Evolutionary conservation across 2,888 invertebrate genomes (phyloP).

Genomic region (Lasioglossum morio): DNA sequence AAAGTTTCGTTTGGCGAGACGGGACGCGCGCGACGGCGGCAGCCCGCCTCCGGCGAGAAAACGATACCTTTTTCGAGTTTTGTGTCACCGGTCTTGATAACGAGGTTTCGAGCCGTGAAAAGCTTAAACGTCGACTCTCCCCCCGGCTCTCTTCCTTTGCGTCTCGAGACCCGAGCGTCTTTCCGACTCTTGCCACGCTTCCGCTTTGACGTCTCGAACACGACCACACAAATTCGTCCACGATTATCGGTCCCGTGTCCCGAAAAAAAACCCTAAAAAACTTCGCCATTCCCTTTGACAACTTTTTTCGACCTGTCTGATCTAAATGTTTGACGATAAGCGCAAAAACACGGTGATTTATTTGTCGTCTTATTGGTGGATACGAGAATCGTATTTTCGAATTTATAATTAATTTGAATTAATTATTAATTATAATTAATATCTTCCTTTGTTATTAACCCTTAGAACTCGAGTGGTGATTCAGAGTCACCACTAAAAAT

Average conservation of each 20-base stretch:
- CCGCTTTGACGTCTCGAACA: not conserved
- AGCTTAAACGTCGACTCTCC: constrained; percentile 47
- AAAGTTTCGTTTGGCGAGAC: constrained; percentile 53
- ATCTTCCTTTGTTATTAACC: too few relatives aligned
- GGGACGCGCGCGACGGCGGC: constrained; percentile 24
- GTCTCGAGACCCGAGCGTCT: constrained; percentile 1
- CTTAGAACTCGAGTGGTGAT: too few relatives aligned
- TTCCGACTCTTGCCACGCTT: constrained; percentile 4
- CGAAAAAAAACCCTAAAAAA: not conserved
- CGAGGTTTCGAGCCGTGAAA: constrained; percentile 52
- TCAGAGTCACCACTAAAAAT: too few relatives aligned
- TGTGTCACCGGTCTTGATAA: constrained; percentile 48
- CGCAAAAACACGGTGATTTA: not conserved
- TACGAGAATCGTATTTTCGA: not conserved
- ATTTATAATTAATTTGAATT: too few relatives aligned
- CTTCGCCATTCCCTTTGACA: not conserved
- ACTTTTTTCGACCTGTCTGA: not conserved
- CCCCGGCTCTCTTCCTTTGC: not conserved
- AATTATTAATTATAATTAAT: too few relatives aligned
- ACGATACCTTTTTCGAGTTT: constrained; percentile 49
- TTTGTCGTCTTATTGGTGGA: not conserved
- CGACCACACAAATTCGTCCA: constrained; percentile 16
- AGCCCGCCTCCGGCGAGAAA: constrained; percentile 38
- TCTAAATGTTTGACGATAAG: not conserved
- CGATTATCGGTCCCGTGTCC: not conserved